phyloP scores from a whole-genome alignment of 2,888 invertebrate species.

The Clunio marinus region DNA sequence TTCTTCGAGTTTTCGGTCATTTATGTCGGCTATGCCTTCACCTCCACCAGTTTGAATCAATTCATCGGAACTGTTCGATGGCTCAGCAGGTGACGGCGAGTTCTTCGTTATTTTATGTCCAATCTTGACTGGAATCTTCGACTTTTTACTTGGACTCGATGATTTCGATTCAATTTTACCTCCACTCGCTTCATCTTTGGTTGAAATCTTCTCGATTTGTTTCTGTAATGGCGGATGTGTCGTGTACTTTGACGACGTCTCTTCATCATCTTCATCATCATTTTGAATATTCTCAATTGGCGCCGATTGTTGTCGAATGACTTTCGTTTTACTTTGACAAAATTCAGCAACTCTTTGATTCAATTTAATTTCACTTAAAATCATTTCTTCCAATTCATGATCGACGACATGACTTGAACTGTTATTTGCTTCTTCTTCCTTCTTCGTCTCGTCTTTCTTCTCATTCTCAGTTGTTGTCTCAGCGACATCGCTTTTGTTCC shows the following conservation, averaged over 20 bases:
- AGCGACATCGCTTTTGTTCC: conserved; percentile 48
- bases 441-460: conserved; percentile 42
- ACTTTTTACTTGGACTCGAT: conserved; percentile 49
- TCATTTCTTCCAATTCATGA: conserved; percentile 49
- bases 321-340: conserved; percentile 45
- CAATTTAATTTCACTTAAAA: conserved; percentile 49
- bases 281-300: conserved; percentile 43
- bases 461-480: conserved; percentile 42
- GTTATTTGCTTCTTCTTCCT: conserved; percentile 47
- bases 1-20: conserved; percentile 41
- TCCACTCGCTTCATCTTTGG: conserved; percentile 37
- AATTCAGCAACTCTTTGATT: conserved; percentile 46
- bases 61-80: conserved; percentile 43
- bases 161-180: conserved; percentile 43
- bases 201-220: conserved; percentile 14
- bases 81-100: conserved; percentile 39
- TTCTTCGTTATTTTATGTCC: conserved; percentile 15
- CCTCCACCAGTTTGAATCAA: conserved; percentile 49
- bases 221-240: conserved; percentile 49
- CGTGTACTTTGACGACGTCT: conserved; percentile 43
- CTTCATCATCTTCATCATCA: conserved; percentile 40
- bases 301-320: conserved; percentile 48
- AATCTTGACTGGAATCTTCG: conserved; percentile 48
- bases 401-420: conserved; percentile 47
- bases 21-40: conserved; percentile 50